Evolutionary conservation across 2,888 invertebrate genomes (phyloP), one percentile per base, ranked within the genome.

Genomic region (Lasioglossum villosulum): DNA sequence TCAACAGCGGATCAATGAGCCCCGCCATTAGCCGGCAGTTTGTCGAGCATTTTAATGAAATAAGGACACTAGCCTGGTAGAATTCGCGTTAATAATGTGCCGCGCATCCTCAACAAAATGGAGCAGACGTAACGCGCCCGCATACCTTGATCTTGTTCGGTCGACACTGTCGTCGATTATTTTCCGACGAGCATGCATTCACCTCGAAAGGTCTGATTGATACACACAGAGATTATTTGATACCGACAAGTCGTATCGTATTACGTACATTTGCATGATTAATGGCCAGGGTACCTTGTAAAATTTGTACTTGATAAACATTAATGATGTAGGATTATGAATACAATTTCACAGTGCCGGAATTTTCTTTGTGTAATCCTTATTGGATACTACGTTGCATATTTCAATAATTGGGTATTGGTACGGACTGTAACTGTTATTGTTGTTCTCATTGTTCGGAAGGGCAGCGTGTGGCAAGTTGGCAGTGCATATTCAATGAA

Each of bases 11-110:
- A 56, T 42, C 78, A 68, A 86, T 78, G 45, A 78, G 19, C 10
- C 52, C 73, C 34, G 48, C 12, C 10, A 79, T 72, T 75, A 39
- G n/a, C 72, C 80, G 74, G 42, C 71, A 78, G 80, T 86, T 84
- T 76, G 52, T 42, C 34, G 27, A 75, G 37, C 78, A 74, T 52
- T 63, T 68, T 78, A 75, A 81, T 75, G 12, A 78, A 72, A 70
- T 42, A 72, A 63, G 66, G 56, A 71, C 71, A 72, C 14, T 66
- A 45, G 78, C 56, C 27, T 48, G 37, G 6, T 45, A 27, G n/a
- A 30, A 39, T 59, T 4, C 37, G 39, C 78, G 80, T 84, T 84
- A 73, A 78, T 86, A 84, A 37, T 27, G 63, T n/a, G 23, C 34
- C 66, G 56, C 76, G 48, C 27, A 23, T 52, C 74, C 73, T 74